phyloP scores from a whole-genome alignment of 2,113 vertebrate species.

The Sturnira hondurensis region DNA sequence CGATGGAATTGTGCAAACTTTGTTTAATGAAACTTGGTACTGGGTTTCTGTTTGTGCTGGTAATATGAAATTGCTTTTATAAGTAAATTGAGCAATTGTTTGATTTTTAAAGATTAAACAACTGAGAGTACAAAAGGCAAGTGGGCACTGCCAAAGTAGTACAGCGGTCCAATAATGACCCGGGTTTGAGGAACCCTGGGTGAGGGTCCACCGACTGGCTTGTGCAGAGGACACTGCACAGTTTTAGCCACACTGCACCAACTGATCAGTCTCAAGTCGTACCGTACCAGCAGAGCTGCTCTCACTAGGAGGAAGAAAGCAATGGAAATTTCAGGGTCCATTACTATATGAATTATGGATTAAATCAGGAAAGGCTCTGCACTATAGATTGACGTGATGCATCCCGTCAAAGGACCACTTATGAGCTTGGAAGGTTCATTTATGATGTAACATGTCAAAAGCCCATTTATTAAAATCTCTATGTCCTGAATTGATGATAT shows the following conservation, averaged over 20 bases:
- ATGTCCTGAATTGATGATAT: slow-evolving; percentile 56
- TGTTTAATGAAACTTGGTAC: background rate
- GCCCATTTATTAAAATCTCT: slow-evolving; percentile 74
- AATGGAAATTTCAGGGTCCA: slow-evolving; percentile 69
- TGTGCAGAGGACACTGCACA: background rate
- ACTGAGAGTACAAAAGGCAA: background rate
- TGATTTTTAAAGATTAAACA: background rate
- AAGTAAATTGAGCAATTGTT: background rate
- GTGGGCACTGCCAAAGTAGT: background rate
- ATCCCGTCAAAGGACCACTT: slow-evolving; percentile 72
- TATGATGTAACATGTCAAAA: slow-evolving; percentile 70
- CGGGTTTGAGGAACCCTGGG: background rate
- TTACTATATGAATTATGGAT: slow-evolving; percentile 77
- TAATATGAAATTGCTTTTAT: background rate
- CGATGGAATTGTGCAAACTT: background rate
- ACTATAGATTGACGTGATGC: slow-evolving; percentile 64
- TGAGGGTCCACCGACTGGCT: background rate
- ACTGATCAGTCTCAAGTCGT: background rate
- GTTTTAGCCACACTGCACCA: background rate
- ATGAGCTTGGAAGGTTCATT: slow-evolving; percentile 59
- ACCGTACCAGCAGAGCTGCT: background rate
- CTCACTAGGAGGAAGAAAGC: slow-evolving; percentile 47
- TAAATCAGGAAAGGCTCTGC: slow-evolving; percentile 63
- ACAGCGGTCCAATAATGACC: background rate
- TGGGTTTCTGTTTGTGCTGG: background rate